Conservation (phyloP, 2,113 vertebrate species). For the Oreochromis tanganicae region DNA sequence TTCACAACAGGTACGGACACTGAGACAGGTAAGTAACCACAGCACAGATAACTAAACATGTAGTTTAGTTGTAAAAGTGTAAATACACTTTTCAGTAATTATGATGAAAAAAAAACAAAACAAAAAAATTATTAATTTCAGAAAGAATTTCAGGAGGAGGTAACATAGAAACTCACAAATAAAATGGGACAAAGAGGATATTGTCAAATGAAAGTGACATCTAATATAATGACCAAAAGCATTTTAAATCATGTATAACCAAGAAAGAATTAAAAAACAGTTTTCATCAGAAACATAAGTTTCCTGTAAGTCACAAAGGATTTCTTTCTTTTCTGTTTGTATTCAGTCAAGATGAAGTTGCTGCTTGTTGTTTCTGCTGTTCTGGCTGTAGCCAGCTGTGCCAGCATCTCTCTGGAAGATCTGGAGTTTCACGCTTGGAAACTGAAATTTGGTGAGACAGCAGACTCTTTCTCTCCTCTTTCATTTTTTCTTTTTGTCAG, state of each 20-base stretch:
- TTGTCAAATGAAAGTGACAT: background rate
- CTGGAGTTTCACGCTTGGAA: conserved; percentile 77
- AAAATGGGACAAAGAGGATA: background rate
- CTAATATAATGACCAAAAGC: background rate
- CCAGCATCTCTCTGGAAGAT: background rate
- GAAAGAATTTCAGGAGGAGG: background rate
- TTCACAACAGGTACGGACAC: background rate
- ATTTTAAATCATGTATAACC: background rate
- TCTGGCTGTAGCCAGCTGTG: background rate
- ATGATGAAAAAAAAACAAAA: background rate
- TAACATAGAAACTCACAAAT: background rate
- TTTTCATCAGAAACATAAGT: background rate
- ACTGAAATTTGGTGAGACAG: conserved; percentile 69
- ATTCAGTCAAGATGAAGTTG: background rate
- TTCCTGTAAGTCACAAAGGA: background rate
- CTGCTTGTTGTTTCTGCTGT: background rate
- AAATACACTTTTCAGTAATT: background rate
- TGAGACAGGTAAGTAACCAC: conserved; percentile 41
- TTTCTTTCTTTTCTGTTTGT: background rate
- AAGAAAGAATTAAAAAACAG: background rate
- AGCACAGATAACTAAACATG: background rate
- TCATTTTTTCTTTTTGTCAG: background rate
- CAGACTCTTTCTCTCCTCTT: background rate
- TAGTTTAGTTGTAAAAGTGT: background rate
- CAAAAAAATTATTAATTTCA: background rate